Conservation (phyloP, 2,888 invertebrate species). For the Yponomeuta malinellus region DNA sequence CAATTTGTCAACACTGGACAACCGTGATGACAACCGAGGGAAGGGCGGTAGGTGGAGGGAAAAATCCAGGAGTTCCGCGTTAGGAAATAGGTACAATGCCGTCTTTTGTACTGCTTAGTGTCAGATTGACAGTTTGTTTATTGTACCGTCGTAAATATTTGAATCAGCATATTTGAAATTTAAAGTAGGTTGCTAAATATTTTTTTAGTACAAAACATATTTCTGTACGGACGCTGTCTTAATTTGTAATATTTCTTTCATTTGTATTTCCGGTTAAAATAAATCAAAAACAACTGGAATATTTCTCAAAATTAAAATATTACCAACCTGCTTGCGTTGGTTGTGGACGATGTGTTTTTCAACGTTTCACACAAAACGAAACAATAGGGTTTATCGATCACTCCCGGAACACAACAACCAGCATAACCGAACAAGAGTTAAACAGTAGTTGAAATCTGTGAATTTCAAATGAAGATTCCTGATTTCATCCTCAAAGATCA, state of each 20-base stretch:
- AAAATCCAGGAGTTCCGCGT: no score
- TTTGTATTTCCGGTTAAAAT: not conserved
- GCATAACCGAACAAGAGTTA: not conserved
- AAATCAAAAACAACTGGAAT: not conserved
- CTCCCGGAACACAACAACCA: not conserved
- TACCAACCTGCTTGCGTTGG: not conserved
- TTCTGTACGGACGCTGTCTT: not conserved
- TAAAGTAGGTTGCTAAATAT: no score
- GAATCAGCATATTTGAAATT: no score
- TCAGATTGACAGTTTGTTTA: no score
- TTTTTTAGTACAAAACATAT: not conserved
- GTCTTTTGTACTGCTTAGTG: no score
- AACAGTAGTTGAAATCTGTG: not conserved
- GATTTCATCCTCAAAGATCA: not conserved
- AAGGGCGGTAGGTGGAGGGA: no score
- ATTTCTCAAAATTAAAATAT: not conserved
- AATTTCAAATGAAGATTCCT: not conserved
- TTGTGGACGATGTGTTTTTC: not conserved
- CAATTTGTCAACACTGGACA: no score
- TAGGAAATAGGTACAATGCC: no score
- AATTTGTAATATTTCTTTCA: not conserved
- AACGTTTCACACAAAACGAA: not conserved
- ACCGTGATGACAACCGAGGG: no score
- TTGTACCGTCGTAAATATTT: no score
- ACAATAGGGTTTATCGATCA: conserved; percentile 5